Percentiles rank a stretch among this genome's conserved stretches.
These are phyloP conservation scores for Drosophila kambysellisi DNA, from an alignment of 2,888 invertebrate genomes.

Conservation along the genomic window DNA sequence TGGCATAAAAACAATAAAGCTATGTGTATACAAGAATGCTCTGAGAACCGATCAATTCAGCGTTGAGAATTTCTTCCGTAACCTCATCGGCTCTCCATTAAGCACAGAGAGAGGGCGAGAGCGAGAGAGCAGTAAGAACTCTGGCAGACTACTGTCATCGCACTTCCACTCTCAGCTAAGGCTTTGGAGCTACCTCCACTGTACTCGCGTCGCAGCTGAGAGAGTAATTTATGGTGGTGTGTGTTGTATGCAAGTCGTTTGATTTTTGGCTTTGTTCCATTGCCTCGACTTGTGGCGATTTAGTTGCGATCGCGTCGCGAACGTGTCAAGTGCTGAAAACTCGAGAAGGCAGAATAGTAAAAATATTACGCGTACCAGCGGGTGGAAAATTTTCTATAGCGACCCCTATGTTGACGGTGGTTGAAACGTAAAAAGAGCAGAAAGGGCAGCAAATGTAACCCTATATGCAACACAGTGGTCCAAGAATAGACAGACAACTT, in stretches of 20 bases:
- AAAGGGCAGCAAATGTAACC: slow-evolving; percentile 19
- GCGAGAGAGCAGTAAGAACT: slow-evolving; percentile 39
- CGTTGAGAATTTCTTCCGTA: slow-evolving; percentile 16
- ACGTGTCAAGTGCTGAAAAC: slow-evolving; percentile 67
- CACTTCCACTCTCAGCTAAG: slow-evolving; percentile 22
- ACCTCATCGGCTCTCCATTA: slow-evolving; percentile 10
- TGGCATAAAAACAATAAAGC: slow-evolving; percentile 29
- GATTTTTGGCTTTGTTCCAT: slow-evolving; percentile 63
- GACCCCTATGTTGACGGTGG: slow-evolving; percentile 60
- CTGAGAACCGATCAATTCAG: slow-evolving; percentile 50
- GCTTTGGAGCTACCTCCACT: slow-evolving; percentile 33
- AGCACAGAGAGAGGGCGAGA: slow-evolving; percentile 8
- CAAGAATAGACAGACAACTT: slow-evolving; percentile 26
- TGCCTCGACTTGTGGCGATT: slow-evolving; percentile 63
- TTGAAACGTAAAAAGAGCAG: slow-evolving; percentile 53
- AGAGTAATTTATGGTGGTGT: slow-evolving; percentile 34
- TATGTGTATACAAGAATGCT: slow-evolving; percentile 13
- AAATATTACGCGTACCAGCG: slow-evolving; percentile 29
- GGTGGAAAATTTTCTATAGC: slow-evolving; percentile 72
- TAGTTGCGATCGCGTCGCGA: slow-evolving; percentile 82
- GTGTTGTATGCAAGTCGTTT: slow-evolving; percentile 33
- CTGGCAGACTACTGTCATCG: slow-evolving; percentile 40
- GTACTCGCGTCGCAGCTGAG: slow-evolving; percentile 12
- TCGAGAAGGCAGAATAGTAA: slow-evolving; percentile 21
- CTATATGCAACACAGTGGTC: slow-evolving; percentile 38